Percentiles rank a stretch among this genome's conserved stretches.
Evolutionary conservation across 2,113 vertebrate species (phyloP).

Genomic region (Triplophysa tibetana): DNA sequence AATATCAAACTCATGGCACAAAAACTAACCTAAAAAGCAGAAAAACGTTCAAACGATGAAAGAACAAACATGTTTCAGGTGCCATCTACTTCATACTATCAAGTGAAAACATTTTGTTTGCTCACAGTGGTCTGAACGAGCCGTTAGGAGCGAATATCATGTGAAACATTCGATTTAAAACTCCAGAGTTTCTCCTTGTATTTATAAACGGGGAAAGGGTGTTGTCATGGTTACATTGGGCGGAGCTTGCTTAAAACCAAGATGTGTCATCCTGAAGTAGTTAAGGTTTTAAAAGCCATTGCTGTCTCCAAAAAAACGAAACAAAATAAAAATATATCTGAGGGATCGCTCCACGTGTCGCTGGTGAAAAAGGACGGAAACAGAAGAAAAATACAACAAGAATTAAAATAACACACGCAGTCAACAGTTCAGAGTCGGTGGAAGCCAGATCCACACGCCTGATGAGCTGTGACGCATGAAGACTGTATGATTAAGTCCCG

Average conservation of each 20-base stretch:
- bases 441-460: neutral
- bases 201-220: neutral
- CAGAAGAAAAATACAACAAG: neutral
- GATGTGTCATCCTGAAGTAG: conserved; percentile 29
- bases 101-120: conserved; percentile 20
- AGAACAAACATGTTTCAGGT: neutral
- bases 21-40: neutral
- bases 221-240: neutral
- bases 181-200: conserved; percentile 18
- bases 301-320: neutral
- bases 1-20: conserved; percentile 42
- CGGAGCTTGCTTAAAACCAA: conserved; percentile 1
- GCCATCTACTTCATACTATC: conserved; percentile 19
- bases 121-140: conserved; percentile 48
- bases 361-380: neutral
- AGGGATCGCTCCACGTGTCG: neutral
- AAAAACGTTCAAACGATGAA: neutral
- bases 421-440: conserved; percentile 25
- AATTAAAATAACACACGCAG: neutral
- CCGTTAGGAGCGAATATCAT: conserved; percentile 6
- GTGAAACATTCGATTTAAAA: neutral
- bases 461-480: conserved; percentile 14
- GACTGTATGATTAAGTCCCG: conserved; percentile 37
- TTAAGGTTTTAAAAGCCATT: conserved; percentile 36
- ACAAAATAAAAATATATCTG: neutral